Evolutionary conservation across 2,797 vertebrate genomes (phyloP).

Genomic region (Adrianichthys oophorus): DNA sequence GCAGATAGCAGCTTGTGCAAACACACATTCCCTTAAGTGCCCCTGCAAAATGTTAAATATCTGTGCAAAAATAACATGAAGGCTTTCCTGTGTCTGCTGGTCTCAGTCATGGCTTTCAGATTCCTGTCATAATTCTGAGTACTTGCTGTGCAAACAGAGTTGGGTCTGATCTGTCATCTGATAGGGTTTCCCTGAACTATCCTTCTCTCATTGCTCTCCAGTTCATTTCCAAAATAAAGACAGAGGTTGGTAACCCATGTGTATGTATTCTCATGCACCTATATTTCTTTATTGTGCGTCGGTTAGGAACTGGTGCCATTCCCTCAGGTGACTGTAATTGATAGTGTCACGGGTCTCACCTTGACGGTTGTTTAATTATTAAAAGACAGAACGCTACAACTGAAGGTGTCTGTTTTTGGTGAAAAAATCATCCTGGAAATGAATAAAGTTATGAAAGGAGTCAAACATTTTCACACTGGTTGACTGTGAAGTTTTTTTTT

Average conservation of each 20-base stretch:
- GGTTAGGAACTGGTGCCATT: conserved; percentile 10
- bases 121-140: conserved; percentile 52
- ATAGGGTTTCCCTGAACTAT: conserved; percentile 31
- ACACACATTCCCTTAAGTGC: not conserved
- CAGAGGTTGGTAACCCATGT: conserved; percentile 14
- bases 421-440: not conserved
- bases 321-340: conserved; percentile 19
- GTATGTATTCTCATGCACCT: not conserved
- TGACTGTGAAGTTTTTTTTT: no score
- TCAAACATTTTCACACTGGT: no score
- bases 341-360: conserved; percentile 18
- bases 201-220: conserved; percentile 5
- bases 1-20: conserved; percentile 13
- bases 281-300: not conserved
- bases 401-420: not conserved
- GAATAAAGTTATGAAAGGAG: no score
- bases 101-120: conserved; percentile 31
- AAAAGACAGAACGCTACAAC: conserved; percentile 3
- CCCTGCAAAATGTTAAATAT: not conserved
- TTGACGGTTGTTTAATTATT: conserved; percentile 24
- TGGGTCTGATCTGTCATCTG: conserved; percentile 33
- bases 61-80: not conserved
- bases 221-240: conserved; percentile 20
- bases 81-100: conserved; percentile 12
- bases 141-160: conserved; percentile 37